A percentile compares a stretch with the other conserved stretches of the same genome.
phyloP scores from a whole-genome alignment of 2,113 vertebrate genomes.

The Saccopteryx bilineata region DNA sequence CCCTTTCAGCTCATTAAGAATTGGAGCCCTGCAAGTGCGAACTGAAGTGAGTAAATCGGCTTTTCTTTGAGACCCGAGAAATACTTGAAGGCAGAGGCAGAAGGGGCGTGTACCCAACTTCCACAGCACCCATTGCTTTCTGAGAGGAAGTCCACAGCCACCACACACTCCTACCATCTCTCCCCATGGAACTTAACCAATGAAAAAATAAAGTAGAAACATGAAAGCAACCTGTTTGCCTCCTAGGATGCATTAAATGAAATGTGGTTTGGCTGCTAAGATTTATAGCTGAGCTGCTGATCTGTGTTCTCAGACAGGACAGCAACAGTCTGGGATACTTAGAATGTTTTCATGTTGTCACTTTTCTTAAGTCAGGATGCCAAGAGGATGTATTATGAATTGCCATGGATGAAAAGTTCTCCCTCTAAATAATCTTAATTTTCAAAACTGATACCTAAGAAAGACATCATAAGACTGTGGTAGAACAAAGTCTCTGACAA shows the following conservation, averaged over 20 bases:
- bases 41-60: slow-evolving; percentile 80
- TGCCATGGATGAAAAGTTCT: background rate
- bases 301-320: slow-evolving; percentile 68
- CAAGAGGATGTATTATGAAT: background rate
- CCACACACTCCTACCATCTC: slow-evolving; percentile 71
- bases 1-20: slow-evolving; percentile 82
- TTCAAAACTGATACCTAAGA: slow-evolving; percentile 55
- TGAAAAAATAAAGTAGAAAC: slow-evolving; percentile 61
- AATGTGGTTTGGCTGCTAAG: slow-evolving; percentile 74
- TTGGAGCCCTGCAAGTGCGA: slow-evolving; percentile 80
- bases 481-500: slow-evolving; percentile 24
- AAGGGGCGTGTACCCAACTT: slow-evolving; percentile 70
- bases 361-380: slow-evolving; percentile 26
- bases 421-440: background rate
- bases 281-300: slow-evolving; percentile 76
- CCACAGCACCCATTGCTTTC: slow-evolving; percentile 75
- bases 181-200: slow-evolving; percentile 52
- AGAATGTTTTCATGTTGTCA: slow-evolving; percentile 42
- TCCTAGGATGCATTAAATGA: slow-evolving; percentile 79
- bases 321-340: slow-evolving; percentile 1
- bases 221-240: slow-evolving; percentile 77
- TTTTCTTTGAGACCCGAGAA: slow-evolving; percentile 86
- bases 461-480: background rate
- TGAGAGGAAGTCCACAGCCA: slow-evolving; percentile 86
- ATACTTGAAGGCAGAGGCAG: slow-evolving; percentile 81